Conservation (phyloP, 1,140 invertebrate genomes). For the Ceratoteleas bidentatus region DNA sequence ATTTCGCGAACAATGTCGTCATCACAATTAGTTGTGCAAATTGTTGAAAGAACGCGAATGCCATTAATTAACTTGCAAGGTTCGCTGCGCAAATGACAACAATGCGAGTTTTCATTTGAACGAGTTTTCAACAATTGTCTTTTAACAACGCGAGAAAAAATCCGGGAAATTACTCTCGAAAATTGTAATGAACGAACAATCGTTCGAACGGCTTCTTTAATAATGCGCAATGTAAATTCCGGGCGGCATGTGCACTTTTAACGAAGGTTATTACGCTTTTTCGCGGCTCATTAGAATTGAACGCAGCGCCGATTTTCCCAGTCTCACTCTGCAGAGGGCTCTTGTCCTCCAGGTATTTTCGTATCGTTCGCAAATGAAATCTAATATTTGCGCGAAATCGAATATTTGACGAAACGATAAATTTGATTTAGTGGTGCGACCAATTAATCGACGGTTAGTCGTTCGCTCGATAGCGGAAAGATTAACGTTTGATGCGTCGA, state of each 20-base stretch:
- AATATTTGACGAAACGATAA: too few relatives aligned
- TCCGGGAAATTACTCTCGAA: neutral
- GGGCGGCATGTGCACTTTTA: constrained; percentile 13
- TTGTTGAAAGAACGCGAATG: constrained; percentile 10
- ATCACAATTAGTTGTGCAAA: constrained; percentile 4
- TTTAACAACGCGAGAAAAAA: constrained; percentile 11
- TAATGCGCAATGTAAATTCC: constrained; percentile 35
- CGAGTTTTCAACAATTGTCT: constrained; percentile 36
- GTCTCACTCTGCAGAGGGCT: too few relatives aligned
- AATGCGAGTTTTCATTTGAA: constrained; percentile 25
- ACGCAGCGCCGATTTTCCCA: constrained; percentile 1
- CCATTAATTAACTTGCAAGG: constrained; percentile 16
- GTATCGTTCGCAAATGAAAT: too few relatives aligned
- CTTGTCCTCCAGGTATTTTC: too few relatives aligned
- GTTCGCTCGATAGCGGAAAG: too few relatives aligned
- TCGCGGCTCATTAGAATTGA: constrained; percentile 9
- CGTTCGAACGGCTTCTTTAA: constrained; percentile 27
- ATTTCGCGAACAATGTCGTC: neutral
- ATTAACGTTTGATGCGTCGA: constrained; percentile 3
- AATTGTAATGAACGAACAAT: constrained; percentile 34
- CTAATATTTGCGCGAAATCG: too few relatives aligned
- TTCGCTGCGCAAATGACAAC: constrained; percentile 2
- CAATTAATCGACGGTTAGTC: too few relatives aligned
- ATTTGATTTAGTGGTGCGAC: too few relatives aligned
- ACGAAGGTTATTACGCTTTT: constrained; percentile 15